A percentile compares a stretch with the other conserved stretches of the same genome.
phyloP scores from a whole-genome alignment of 2,888 invertebrate genomes.

The Argynnis bischoffii region DNA sequence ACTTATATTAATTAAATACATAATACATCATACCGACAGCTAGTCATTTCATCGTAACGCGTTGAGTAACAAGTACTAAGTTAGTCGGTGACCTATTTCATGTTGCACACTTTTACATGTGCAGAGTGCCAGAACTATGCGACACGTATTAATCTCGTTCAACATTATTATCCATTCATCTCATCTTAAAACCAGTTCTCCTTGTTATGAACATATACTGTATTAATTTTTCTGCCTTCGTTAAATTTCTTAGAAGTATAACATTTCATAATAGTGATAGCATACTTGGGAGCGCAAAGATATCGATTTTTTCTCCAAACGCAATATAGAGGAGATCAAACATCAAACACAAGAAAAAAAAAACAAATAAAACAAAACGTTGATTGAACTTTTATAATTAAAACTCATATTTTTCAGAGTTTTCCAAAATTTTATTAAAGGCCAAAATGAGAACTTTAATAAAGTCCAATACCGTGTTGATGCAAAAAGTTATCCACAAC shows the following conservation, averaged over 20 bases:
- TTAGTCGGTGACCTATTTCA: constrained; percentile 30
- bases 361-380: too few relatives aligned
- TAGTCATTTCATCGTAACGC: not conserved
- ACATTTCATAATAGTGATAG: too few relatives aligned
- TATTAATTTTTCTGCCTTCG: not conserved
- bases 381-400: not conserved
- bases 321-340: too few relatives aligned
- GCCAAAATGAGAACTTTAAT: constrained; percentile 24
- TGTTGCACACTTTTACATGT: constrained; percentile 20
- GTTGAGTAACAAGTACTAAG: constrained; percentile 5
- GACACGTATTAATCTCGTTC: constrained; percentile 30
- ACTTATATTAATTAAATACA: too few relatives aligned
- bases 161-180: constrained; percentile 28
- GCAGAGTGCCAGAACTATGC: constrained; percentile 19
- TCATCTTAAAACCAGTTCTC: constrained; percentile 7
- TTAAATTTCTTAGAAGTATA: not conserved
- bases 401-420: not conserved
- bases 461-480: constrained; percentile 27
- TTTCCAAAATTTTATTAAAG: not conserved
- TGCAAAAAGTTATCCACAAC: constrained; percentile 25
- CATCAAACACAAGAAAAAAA: too few relatives aligned
- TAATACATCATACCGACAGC: constrained; percentile 9
- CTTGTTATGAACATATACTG: constrained; percentile 4
- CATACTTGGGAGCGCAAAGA: too few relatives aligned
- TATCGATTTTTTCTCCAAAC: too few relatives aligned